Conservation (phyloP, 2,797 vertebrate genomes). For the Etheostoma perlongum region DNA sequence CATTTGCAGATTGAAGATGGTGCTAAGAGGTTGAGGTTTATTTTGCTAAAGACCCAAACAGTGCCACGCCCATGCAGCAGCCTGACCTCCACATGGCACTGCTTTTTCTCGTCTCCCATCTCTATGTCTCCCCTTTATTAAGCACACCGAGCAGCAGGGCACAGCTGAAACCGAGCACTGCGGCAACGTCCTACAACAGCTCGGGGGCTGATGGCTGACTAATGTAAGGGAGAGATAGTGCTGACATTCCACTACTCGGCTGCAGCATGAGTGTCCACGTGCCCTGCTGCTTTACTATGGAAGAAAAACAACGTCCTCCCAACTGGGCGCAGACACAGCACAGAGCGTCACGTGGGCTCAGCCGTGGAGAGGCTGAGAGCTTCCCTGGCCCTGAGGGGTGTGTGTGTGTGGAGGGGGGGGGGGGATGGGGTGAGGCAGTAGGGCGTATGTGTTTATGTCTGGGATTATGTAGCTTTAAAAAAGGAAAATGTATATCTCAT, state of each 20-base stretch:
- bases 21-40: constrained; percentile 17
- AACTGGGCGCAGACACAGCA: constrained; percentile 18
- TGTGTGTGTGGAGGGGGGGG: constrained; percentile 36
- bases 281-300: constrained; percentile 80
- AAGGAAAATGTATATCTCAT: constrained; percentile 8
- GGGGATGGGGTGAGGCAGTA: constrained; percentile 42
- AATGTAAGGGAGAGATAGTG: constrained; percentile 59
- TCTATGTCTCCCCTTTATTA: constrained; percentile 35
- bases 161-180: constrained; percentile 69
- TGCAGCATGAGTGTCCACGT: constrained; percentile 86
- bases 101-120: constrained; percentile 44
- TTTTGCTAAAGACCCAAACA: constrained; percentile 40
- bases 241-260: constrained; percentile 80
- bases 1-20: constrained; percentile 21
- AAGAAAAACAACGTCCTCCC: constrained; percentile 73
- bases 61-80: constrained; percentile 79
- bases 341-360: constrained; percentile 69
- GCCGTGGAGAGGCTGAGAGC: constrained; percentile 70
- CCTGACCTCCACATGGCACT: constrained; percentile 75
- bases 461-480: constrained; percentile 36
- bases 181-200: constrained; percentile 55
- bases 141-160: constrained; percentile 32
- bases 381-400: constrained; percentile 43
- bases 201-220: constrained; percentile 52
- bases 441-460: constrained; percentile 44